phyloP scores from a whole-genome alignment of 2,113 vertebrate species.

The Jacana jacana region DNA sequence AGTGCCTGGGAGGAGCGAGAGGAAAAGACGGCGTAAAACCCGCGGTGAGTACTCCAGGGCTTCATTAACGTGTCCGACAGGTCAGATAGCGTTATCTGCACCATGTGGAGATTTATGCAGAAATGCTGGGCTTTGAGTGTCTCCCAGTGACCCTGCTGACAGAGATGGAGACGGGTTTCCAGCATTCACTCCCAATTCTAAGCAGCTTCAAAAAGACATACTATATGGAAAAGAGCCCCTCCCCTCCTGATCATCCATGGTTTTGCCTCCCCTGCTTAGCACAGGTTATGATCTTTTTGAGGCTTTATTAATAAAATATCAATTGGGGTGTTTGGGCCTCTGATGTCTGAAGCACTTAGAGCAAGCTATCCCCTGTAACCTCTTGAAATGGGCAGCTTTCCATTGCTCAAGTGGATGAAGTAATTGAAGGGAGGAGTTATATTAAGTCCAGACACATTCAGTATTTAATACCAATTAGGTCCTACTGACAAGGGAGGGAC shows the following conservation, averaged over 20 bases:
- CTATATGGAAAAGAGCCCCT: background rate
- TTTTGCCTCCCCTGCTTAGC: background rate
- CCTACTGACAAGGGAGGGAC: conserved; percentile 50
- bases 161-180: background rate
- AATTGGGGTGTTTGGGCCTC: background rate
- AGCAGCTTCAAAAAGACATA: background rate
- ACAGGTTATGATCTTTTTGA: background rate
- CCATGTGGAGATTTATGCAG: background rate
- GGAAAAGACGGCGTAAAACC: background rate
- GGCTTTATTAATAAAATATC: background rate
- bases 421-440: conserved; percentile 18
- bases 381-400: conserved; percentile 24
- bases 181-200: background rate
- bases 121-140: background rate
- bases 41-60: background rate
- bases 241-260: background rate
- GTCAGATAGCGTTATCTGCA: background rate
- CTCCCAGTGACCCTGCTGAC: background rate
- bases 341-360: background rate
- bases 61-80: background rate
- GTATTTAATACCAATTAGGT: conserved; percentile 63
- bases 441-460: conserved; percentile 57
- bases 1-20: background rate
- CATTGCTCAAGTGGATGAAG: conserved; percentile 34
- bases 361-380: background rate